phyloP scores from a whole-genome alignment of 2,113 vertebrate species.

The Girardinichthys multiradiatus region DNA sequence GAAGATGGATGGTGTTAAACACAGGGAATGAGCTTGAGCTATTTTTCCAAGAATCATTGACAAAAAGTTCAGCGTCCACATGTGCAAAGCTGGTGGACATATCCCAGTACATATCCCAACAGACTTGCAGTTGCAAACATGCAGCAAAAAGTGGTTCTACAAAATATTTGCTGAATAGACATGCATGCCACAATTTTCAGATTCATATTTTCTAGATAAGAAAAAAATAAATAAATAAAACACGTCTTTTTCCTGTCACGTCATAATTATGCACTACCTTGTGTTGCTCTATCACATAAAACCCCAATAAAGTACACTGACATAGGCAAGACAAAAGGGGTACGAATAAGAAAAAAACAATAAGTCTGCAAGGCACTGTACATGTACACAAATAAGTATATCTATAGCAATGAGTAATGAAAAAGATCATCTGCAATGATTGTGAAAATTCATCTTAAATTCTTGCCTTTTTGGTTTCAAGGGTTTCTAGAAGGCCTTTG shows the following conservation, averaged over 20 bases:
- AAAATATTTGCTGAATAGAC: neutral
- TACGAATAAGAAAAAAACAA: too few relatives aligned
- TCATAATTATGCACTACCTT: neutral
- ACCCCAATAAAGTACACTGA: neutral
- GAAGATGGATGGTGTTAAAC: too few relatives aligned
- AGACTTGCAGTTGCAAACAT: neutral
- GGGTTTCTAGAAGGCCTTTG: conserved; percentile 38
- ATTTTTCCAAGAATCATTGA: neutral
- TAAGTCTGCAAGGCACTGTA: neutral
- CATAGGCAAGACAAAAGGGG: neutral
- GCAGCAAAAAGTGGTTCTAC: neutral
- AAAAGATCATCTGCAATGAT: neutral
- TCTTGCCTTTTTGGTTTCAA: conserved; percentile 22
- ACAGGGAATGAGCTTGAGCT: too few relatives aligned
- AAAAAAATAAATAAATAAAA: neutral
- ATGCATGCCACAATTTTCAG: too few relatives aligned
- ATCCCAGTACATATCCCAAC: neutral
- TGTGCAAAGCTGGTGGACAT: neutral
- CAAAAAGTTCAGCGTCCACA: too few relatives aligned
- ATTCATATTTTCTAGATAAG: neutral
- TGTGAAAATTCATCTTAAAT: neutral
- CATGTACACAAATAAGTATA: neutral
- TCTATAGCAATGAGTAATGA: neutral
- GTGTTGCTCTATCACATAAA: neutral
- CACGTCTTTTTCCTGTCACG: neutral